These are phyloP conservation scores for Tragopan temminckii DNA, from an alignment of 2,797 vertebrate genomes.

Conservation along the genomic window DNA sequence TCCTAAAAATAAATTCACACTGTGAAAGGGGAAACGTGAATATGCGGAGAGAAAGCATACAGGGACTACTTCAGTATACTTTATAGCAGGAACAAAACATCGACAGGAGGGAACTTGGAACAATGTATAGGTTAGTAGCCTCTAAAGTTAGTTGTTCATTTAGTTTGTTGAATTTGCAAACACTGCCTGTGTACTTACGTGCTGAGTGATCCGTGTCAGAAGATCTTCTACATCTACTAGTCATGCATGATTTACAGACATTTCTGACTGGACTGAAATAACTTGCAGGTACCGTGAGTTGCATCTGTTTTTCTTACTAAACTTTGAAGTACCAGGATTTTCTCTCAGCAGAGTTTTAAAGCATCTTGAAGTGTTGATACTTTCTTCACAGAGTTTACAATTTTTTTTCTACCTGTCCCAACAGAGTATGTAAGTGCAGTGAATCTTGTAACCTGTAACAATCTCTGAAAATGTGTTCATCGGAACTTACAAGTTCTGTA, in stretches of 20 bases:
- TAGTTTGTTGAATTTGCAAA: background rate
- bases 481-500: conserved; percentile 13
- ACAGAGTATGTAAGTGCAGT: background rate
- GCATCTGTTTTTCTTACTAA: background rate
- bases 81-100: background rate
- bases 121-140: background rate
- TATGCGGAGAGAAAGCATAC: background rate
- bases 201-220: background rate
- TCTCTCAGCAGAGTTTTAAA: conserved; percentile 42
- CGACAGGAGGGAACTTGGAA: background rate
- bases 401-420: background rate
- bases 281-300: background rate
- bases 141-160: background rate
- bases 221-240: background rate
- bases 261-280: background rate
- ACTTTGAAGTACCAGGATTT: background rate
- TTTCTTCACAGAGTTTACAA: conserved; percentile 23
- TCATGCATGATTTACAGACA: background rate
- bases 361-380: conserved; percentile 18
- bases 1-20: background rate
- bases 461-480: background rate
- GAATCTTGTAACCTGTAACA: conserved; percentile 10
- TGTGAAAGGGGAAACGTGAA: background rate
- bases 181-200: background rate
- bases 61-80: background rate